Conservation (phyloP, 2,113 vertebrate genomes). For the Cebidichthys violaceus region DNA sequence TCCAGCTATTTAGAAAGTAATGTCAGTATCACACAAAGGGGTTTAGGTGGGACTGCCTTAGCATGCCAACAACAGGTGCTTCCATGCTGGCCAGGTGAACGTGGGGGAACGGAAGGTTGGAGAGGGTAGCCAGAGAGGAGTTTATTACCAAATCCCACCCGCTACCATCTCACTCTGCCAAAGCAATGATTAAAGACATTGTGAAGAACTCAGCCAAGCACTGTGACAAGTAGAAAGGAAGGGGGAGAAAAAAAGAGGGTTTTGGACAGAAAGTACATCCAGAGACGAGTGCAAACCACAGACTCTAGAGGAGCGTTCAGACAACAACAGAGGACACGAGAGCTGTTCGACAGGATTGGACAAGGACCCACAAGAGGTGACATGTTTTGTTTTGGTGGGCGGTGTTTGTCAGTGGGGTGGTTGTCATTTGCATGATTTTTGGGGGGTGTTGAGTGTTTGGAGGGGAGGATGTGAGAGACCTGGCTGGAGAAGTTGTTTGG, state of each 20-base stretch:
- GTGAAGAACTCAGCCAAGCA: conserved; percentile 48
- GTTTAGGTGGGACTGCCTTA: conserved; percentile 30
- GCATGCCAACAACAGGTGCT: conserved; percentile 61
- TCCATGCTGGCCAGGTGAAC: conserved; percentile 50
- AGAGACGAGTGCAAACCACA: conserved; percentile 37
- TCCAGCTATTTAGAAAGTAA: conserved; percentile 44
- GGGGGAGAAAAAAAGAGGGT: conserved; percentile 16
- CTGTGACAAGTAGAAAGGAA: conserved; percentile 39
- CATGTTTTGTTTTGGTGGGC: conserved; percentile 29
- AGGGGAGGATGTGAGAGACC: conserved; percentile 29
- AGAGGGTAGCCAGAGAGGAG: conserved; percentile 20
- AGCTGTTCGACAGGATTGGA: conserved; percentile 36
- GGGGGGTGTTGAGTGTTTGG: conserved; percentile 26
- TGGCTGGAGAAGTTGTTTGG: conserved; percentile 50
- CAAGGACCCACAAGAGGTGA: conserved; percentile 40
- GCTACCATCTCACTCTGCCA: conserved; percentile 30
- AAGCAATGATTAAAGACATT: conserved; percentile 43
- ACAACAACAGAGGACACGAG: conserved; percentile 54
- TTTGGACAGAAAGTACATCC: conserved; percentile 44
- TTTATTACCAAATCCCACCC: conserved; percentile 10
- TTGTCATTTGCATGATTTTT: conserved; percentile 47
- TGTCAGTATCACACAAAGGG: conserved; percentile 47
- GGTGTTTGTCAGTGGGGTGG: conserved; percentile 21
- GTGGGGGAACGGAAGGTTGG: conserved; percentile 30
- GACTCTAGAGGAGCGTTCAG: conserved; percentile 48